Percentiles rank a stretch among this genome's conserved stretches.
Evolutionary conservation across 2,888 invertebrate genomes (phyloP).

Genomic region (Dynastes maya): DNA sequence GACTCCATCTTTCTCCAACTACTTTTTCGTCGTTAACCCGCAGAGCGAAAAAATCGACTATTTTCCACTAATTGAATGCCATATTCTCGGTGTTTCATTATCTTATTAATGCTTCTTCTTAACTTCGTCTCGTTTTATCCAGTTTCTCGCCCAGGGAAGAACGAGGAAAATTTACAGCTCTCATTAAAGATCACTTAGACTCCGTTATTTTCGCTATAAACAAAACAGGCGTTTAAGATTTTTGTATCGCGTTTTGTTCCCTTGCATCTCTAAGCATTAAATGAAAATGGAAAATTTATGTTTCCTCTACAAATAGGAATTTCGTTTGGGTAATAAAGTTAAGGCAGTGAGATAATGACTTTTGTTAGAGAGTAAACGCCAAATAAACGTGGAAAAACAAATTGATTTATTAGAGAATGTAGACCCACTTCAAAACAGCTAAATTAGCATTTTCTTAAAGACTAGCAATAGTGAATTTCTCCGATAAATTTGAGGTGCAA

Average conservation of each 20-base stretch:
- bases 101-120: conserved; percentile 61
- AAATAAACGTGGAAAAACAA: conserved; percentile 30
- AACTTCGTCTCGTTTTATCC: conserved; percentile 52
- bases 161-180: conserved; percentile 47
- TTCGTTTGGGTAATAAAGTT: conserved; percentile 39
- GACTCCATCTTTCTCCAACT: conserved; percentile 27
- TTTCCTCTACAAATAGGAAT: conserved; percentile 33
- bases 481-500: no score
- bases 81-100: conserved; percentile 61
- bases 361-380: conserved; percentile 18
- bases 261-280: conserved; percentile 42
- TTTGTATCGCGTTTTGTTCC: conserved; percentile 39
- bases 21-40: conserved; percentile 50
- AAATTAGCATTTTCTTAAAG: conserved; percentile 4
- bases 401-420: conserved; percentile 34
- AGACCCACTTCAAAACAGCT: not conserved
- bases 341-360: conserved; percentile 41
- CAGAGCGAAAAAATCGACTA: conserved; percentile 59
- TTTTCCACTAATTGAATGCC: conserved; percentile 61
- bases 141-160: conserved; percentile 7
- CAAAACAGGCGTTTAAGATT: conserved; percentile 46
- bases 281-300: conserved; percentile 45
- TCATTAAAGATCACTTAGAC: conserved; percentile 47
- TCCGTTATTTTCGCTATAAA: conserved; percentile 46
- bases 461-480: no score